A percentile compares a stretch with the other conserved stretches of the same genome.
These are phyloP conservation scores for Drosophila tani DNA, from an alignment of 1,140 invertebrate genomes.

Conservation along the genomic window DNA sequence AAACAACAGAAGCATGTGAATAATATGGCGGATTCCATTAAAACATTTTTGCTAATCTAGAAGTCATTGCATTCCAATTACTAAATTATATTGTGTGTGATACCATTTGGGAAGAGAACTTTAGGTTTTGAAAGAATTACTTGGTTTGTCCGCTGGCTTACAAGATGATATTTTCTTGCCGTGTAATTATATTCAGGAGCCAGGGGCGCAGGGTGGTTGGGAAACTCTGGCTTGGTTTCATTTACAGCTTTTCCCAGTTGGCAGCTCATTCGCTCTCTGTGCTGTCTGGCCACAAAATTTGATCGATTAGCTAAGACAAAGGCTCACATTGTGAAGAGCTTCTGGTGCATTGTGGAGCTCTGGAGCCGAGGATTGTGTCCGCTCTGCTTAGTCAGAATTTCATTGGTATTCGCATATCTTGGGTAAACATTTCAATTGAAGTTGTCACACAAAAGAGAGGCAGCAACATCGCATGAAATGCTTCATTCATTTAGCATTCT, in stretches of 20 bases:
- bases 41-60: not conserved
- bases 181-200: constrained; percentile 10
- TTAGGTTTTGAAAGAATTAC: not conserved
- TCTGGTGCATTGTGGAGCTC: constrained; percentile 46
- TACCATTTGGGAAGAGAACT: not conserved
- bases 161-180: not conserved
- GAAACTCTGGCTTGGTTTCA: constrained; percentile 43
- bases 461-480: constrained; percentile 39
- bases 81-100: not conserved
- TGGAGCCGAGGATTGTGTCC: constrained; percentile 21
- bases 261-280: constrained; percentile 21
- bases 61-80: too few relatives aligned
- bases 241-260: constrained; percentile 44
- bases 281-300: constrained; percentile 72
- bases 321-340: constrained; percentile 64
- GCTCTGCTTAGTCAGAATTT: constrained; percentile 54
- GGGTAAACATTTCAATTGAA: constrained; percentile 69
- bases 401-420: constrained; percentile 64
- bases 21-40: too few relatives aligned
- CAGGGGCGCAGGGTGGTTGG: constrained; percentile 3
- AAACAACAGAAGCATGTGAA: too few relatives aligned
- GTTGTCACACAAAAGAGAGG: constrained; percentile 50
- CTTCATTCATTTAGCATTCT: constrained; percentile 51
- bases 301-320: constrained; percentile 83
- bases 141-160: too few relatives aligned